Base-by-base conservation (phyloP, 1,140 invertebrate genomes). In the Drosophila cardini region DNA sequence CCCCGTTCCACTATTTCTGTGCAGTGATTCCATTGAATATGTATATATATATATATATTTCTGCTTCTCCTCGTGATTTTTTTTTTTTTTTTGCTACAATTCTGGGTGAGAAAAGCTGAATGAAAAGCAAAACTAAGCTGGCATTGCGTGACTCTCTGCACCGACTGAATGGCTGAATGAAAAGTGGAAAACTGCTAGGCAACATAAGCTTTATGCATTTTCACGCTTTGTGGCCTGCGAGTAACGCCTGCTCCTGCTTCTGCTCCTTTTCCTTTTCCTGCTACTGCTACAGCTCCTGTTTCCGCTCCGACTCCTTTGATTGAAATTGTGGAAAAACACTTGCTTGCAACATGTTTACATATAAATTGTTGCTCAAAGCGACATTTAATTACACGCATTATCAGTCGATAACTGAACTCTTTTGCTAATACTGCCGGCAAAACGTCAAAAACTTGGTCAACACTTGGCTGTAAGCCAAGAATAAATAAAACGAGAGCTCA, bases 121-220 rank as follows among this genome's bases (percentile, higher is more conserved):
- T 61, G 71, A 34, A 42, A 38, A 42, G 34, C 15, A 50, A 53
- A 76, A 70, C 82, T 87, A 76, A 86, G 85, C 78, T 77, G 52
- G 75, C 71, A 77, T 70, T 70, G 64, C 68, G 46, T 72, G 60
- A 46, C 60, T 61, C 73, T 76, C 50, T 65, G 76, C 75, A 71
- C 71, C 65, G 57, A 43, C 45, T 69, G 57, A 56, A 73, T 48
- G 58, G 50, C 36, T 63, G 57, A 53, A 72, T 40, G 45, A 52
- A 43, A 40, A 45, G 50, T 38, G 52, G 48, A 42, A n/a, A 32
- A 52, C 40, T 70, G 40, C 11, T 40, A 26, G 63, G 68, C 40
- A 72, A 58, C 65, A 72, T 70, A 82, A 78, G 82, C 83, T 79
- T 82, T 78, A 86, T 85, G 71, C 68, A 87, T 86, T 82, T 85